A percentile compares a stretch with the other conserved stretches of the same genome.
phyloP scores from a whole-genome alignment of 1,140 invertebrate genomes.

The Hylaeus anthracinus region DNA sequence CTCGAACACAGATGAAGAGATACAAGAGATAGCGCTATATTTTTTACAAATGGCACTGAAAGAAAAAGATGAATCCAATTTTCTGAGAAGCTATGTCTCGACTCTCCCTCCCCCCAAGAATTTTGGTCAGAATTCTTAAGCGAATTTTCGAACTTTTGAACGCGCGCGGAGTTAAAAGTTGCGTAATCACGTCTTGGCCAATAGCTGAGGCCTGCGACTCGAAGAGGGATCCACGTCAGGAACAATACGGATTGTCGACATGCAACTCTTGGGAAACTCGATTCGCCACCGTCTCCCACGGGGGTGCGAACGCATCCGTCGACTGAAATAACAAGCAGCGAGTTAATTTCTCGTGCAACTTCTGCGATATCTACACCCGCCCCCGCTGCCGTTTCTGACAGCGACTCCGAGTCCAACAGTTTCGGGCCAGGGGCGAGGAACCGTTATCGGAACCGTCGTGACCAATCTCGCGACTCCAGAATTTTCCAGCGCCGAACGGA shows the following conservation, averaged over 20 bases:
- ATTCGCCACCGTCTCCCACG: slow-evolving; percentile 23
- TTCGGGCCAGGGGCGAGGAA: neutral
- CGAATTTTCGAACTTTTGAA: too few relatives aligned
- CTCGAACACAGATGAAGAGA: too few relatives aligned
- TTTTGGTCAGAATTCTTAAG: too few relatives aligned
- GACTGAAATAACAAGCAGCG: slow-evolving; percentile 59
- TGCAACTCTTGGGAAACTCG: slow-evolving; percentile 56
- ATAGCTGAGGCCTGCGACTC: slow-evolving; percentile 4
- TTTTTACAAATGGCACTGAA: too few relatives aligned
- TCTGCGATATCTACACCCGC: slow-evolving; percentile 44
- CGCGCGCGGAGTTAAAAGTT: too few relatives aligned
- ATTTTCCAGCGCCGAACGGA: too few relatives aligned
- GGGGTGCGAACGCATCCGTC: slow-evolving; percentile 45
- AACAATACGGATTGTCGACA: slow-evolving; percentile 49
- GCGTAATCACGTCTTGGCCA: neutral
- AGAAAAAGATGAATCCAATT: too few relatives aligned
- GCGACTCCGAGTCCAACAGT: slow-evolving; percentile 21
- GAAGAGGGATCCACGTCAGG: slow-evolving; percentile 33
- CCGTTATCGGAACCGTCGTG: too few relatives aligned
- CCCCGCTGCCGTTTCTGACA: slow-evolving; percentile 17
- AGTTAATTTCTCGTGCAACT: slow-evolving; percentile 59
- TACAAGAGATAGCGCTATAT: too few relatives aligned
- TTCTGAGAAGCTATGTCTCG: too few relatives aligned
- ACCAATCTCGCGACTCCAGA: too few relatives aligned
- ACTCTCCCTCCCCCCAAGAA: too few relatives aligned